Evolutionary conservation across 2,797 vertebrate genomes (phyloP), one percentile per base, ranked within the genome.

Genomic region (Telmatherina bonti): DNA sequence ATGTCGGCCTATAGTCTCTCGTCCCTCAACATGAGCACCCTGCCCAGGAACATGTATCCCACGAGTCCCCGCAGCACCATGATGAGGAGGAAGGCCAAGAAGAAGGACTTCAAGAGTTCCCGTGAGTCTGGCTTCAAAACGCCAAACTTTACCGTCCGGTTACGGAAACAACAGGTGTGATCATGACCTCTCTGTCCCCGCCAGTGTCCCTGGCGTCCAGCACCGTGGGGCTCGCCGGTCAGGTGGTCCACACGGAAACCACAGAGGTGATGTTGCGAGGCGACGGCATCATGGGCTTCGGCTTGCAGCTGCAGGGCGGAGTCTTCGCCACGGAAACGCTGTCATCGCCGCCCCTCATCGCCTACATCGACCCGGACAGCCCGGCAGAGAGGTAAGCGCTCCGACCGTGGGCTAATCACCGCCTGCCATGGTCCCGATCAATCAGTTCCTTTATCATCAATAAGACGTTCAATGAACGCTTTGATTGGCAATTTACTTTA

Each of bases 41-140:
- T 99, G 90, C 97, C 98, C 86, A 94, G 97, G 90, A 98, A 95
- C 93, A 95, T 97, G 93, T 98, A 98, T 92, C 97, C 97, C 82
- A 98, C 96, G 9, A 99, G 98, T 89, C 98, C 98, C 0, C 95
- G 97, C 30, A 96, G 97, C 79, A 99, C 97, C 58, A 92, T 99
- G 93, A 97, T 98, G 96, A 96, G 96, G 93, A 95, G 96, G 91
- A 96, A 96, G 89, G 93, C 94, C 88, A 98, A 98, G 93, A 99
- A 98, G 95, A 99, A 99, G 91, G 97, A 99, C 92, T 98, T 98
- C 92, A 99, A 98, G 93, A 99, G 98, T 84, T 99, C 97, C 86
- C 53, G 97, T 99, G 95, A 93, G 97, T 96, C 67, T 49, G 1
- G 36, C 38, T 66, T 6, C 31, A 57, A 52, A 22, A 53, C 31